A percentile compares a stretch with the other conserved stretches of the same genome.
Conservation (phyloP, 2,797 vertebrate genomes). For the Peromyscus attwateri region DNA sequence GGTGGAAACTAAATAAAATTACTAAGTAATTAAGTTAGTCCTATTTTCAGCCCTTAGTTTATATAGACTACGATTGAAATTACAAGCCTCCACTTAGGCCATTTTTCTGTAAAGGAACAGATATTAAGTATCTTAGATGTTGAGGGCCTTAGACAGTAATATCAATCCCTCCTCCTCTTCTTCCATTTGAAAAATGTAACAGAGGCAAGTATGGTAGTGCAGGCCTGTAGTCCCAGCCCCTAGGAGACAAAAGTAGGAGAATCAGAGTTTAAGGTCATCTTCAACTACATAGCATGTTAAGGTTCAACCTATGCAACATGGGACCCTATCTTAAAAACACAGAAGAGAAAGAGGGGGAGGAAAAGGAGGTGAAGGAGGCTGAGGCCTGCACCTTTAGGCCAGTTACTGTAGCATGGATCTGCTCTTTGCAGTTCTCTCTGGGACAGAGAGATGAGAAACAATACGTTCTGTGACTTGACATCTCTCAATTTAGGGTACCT, state of each 20-base stretch:
- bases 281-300: background rate
- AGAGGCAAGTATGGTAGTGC: background rate
- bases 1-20: background rate
- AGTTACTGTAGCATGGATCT: background rate
- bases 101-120: background rate
- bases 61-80: background rate
- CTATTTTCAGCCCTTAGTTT: background rate
- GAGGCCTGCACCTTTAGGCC: background rate
- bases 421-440: background rate
- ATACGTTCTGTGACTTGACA: background rate
- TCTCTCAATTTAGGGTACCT: background rate
- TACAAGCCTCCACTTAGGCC: background rate
- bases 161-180: background rate
- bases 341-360: background rate
- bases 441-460: background rate
- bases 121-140: background rate
- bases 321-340: background rate
- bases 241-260: background rate
- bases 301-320: background rate
- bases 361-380: background rate
- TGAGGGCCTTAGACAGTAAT: background rate
- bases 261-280: background rate
- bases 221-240: background rate
- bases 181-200: slow-evolving; percentile 2
- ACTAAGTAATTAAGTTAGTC: background rate